Percentiles rank a stretch among this genome's conserved stretches.
Evolutionary conservation across 1,140 invertebrate species (phyloP).

Genomic region (Euura lappo): DNA sequence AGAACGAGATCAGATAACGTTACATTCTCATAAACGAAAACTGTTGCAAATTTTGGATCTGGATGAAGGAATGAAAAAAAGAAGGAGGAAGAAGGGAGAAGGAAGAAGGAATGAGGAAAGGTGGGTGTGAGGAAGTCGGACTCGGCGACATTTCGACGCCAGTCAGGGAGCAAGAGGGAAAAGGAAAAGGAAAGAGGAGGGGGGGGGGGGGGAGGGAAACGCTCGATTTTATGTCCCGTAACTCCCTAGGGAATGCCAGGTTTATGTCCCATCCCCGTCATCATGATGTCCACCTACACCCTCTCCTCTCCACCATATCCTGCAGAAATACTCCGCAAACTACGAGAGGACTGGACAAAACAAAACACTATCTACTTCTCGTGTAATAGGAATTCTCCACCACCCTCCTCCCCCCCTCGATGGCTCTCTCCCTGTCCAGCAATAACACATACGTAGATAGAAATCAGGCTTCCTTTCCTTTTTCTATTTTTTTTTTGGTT

Average conservation of each 20-base stretch:
- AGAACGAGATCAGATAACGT: too few species aligned
- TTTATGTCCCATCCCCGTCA: constrained; percentile 56
- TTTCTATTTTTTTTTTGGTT: too few species aligned
- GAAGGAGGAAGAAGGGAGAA: not conserved
- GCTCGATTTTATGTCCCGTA: constrained; percentile 58
- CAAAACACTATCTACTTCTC: constrained; percentile 45
- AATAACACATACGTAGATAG: too few species aligned
- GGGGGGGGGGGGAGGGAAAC: constrained; percentile 41
- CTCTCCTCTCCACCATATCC: not conserved
- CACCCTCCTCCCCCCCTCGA: too few species aligned
- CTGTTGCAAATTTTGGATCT: too few species aligned
- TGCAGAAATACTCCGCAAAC: too few species aligned
- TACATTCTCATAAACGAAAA: too few species aligned
- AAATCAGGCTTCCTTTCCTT: too few species aligned
- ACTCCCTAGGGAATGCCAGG: constrained; percentile 52
- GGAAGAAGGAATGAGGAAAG: constrained; percentile 29
- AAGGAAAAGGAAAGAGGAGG: constrained; percentile 30
- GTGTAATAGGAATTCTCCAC: constrained; percentile 23
- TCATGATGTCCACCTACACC: constrained; percentile 53
- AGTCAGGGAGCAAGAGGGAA: not conserved
- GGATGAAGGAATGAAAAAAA: not conserved
- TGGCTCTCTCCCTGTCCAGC: too few species aligned
- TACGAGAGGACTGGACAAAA: constrained; percentile 41
- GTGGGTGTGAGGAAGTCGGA: constrained; percentile 3
- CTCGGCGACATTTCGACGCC: constrained; percentile 21